Evolutionary conservation across 2,888 invertebrate species (phyloP), one percentile per base, ranked within the genome.

Genomic region (Drosophila niveifrons): DNA sequence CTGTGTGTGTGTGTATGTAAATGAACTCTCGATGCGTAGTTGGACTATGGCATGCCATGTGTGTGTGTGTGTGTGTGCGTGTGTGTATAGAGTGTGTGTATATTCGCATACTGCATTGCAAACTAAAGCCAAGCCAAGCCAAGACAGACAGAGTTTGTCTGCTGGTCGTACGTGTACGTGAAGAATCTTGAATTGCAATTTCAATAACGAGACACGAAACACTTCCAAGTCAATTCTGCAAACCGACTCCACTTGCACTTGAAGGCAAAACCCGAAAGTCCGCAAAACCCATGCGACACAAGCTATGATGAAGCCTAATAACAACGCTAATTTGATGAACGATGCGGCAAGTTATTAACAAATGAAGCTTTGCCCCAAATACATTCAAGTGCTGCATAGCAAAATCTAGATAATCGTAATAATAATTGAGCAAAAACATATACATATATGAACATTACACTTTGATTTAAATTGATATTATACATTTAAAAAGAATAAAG

Each of bases 151-250:
- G 34, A 13, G 36, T 11, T 34, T 18, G 39, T 52, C 51, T 23
- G 44, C n/a, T 50, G 13, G 17, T 23, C 43, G 72, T 56, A 74
- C 83, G 87, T 75, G 88, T 75, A 80, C 83, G 83, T 84, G 83
- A 82, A 75, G 86, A 88, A 88, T 85, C 88, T 79, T 88, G 73
- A 80, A 82, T 85, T 88, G 85, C 88, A 87, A 78, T 82, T 85
- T 80, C 78, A 87, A 89, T 82, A 84, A 87, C 83, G 67, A 82
- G 88, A 83, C 88, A 88, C 88, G 80, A 75, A 84, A 88, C 75
- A 83, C 82, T 88, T 85, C 73, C 76, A 85, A 77, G 88, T 82
- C 73, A 64, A 69, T 57, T 63, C 68, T 65, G 79, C 66, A 72
- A 87, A 31, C 55, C 66, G 85, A 82, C 78, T 69, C 83, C 71